phyloP scores from a whole-genome alignment of 2,888 invertebrate genomes.

The Liodrosophila aerea region DNA sequence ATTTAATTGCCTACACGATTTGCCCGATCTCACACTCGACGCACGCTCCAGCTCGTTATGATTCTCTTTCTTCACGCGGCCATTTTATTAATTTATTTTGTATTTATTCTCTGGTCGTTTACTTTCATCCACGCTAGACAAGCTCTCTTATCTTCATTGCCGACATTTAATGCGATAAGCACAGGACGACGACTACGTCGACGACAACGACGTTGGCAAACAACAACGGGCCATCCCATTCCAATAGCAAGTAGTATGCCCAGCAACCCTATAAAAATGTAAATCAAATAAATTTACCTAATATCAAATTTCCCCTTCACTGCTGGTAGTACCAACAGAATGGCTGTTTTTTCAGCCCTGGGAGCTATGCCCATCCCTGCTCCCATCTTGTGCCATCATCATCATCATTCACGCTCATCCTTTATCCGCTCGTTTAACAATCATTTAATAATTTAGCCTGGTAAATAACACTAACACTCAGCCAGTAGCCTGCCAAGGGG shows the following conservation, averaged over 20 bases:
- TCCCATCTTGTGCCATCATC: constrained; percentile 51
- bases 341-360: not conserved
- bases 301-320: constrained; percentile 78
- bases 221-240: constrained; percentile 56
- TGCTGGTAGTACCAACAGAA: constrained; percentile 50
- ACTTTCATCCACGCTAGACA: constrained; percentile 48
- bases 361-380: not conserved
- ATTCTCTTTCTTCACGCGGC: constrained; percentile 51
- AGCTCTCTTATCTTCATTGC: constrained; percentile 71
- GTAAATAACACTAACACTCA: constrained; percentile 79
- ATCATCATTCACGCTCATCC: constrained; percentile 78
- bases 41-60: constrained; percentile 61
- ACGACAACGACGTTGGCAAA: constrained; percentile 57
- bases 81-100: constrained; percentile 76
- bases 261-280: constrained; percentile 75
- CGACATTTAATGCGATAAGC: constrained; percentile 76
- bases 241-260: constrained; percentile 8
- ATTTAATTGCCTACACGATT: constrained; percentile 50
- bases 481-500: constrained; percentile 29
- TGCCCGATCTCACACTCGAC: constrained; percentile 30
- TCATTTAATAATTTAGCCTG: constrained; percentile 80
- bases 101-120: constrained; percentile 61
- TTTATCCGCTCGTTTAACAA: constrained; percentile 79
- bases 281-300: constrained; percentile 80
- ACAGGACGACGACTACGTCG: constrained; percentile 44